Evolutionary conservation across 2,888 invertebrate species (phyloP).

Genomic region (Hecatera dysodea): DNA sequence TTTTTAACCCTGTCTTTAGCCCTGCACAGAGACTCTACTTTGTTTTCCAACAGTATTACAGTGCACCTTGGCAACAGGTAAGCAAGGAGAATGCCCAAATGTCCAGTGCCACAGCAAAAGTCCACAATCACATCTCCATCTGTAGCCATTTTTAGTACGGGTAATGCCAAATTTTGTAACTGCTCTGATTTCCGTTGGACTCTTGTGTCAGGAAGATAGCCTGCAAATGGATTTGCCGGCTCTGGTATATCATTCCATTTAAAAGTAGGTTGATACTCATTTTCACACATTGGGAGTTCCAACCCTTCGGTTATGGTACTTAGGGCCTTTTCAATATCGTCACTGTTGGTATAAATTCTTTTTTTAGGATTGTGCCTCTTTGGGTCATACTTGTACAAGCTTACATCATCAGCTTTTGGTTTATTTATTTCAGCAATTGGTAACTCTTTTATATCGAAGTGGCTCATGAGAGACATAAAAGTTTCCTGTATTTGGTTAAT

Average conservation of each 20-base stretch:
- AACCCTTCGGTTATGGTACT: slow-evolving; percentile 82
- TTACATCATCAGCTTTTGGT: slow-evolving; percentile 91
- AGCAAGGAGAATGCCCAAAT: slow-evolving; percentile 96
- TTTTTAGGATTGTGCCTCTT: slow-evolving; percentile 94
- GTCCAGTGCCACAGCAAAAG: slow-evolving; percentile 98
- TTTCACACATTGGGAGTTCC: slow-evolving; percentile 81
- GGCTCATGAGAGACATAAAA: slow-evolving; percentile 64
- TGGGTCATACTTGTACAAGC: slow-evolving; percentile 95
- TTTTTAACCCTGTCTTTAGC: slow-evolving; percentile 93
- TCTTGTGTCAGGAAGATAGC: slow-evolving; percentile 94
- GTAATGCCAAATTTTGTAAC: slow-evolving; percentile 95
- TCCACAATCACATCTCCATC: slow-evolving; percentile 95
- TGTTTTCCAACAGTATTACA: slow-evolving; percentile 97
- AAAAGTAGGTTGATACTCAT: slow-evolving; percentile 78
- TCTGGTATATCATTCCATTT: slow-evolving; percentile 94
- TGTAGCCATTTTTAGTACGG: slow-evolving; percentile 93
- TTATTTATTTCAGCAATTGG: slow-evolving; percentile 72
- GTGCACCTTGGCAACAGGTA: slow-evolving; percentile 94
- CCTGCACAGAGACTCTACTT: slow-evolving; percentile 95
- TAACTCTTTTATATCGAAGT: slow-evolving; percentile 59
- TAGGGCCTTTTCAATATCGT: slow-evolving; percentile 93
- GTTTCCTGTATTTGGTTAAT: slow-evolving; percentile 68
- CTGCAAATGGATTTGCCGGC: slow-evolving; percentile 94
- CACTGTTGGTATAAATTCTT: slow-evolving; percentile 94
- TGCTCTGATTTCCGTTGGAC: slow-evolving; percentile 96